Evolutionary conservation across 2,797 vertebrate species (phyloP).

Genomic region (Onychomys leucogaster): DNA sequence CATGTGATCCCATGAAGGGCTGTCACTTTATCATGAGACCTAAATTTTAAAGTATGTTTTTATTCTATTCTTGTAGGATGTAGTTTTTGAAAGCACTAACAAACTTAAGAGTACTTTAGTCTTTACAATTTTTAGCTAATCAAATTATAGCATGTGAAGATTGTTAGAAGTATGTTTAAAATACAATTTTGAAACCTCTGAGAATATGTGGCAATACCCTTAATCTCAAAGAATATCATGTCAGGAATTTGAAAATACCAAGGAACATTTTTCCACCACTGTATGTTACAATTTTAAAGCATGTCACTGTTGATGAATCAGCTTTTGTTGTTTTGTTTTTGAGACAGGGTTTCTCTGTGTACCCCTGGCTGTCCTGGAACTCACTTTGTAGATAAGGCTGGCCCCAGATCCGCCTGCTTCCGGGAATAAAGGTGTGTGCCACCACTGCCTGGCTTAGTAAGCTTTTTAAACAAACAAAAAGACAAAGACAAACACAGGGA

Average conservation of each 20-base stretch:
- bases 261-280: neutral
- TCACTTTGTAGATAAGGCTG: too few relatives aligned
- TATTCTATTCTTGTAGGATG: neutral
- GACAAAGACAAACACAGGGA: neutral
- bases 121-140: neutral
- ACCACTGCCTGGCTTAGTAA: too few relatives aligned
- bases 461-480: neutral
- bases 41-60: neutral
- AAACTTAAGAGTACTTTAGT: neutral
- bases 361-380: too few relatives aligned
- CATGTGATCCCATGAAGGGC: neutral
- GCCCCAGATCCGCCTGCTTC: too few relatives aligned
- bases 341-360: neutral
- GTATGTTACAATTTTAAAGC: neutral
- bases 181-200: neutral
- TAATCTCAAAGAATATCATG: neutral
- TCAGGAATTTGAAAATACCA: neutral
- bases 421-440: too few relatives aligned
- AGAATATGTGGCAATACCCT: neutral
- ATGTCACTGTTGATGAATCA: neutral
- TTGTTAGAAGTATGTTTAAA: neutral
- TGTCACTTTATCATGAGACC: neutral
- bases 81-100: neutral
- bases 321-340: neutral
- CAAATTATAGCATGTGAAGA: neutral